Percentiles rank a stretch among this genome's conserved stretches.
Evolutionary conservation across 1,140 invertebrate genomes (phyloP).

Genomic region (Trichomalopsis sarcophagae): DNA sequence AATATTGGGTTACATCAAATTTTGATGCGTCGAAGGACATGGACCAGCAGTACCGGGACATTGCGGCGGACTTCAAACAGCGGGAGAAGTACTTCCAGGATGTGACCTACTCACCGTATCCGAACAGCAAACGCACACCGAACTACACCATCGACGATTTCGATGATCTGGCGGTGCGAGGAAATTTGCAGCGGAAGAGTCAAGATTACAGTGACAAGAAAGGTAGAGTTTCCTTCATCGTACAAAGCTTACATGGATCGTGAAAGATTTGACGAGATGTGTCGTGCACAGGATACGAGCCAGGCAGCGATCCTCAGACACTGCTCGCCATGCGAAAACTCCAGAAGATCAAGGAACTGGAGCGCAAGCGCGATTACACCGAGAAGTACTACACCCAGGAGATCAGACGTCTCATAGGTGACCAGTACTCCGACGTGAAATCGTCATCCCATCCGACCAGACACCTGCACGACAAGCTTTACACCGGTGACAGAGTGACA

Average conservation of each 20-base stretch:
- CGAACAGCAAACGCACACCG: neutral
- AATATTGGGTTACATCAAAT: neutral
- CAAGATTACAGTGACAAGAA: conserved; percentile 11
- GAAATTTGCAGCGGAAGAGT: neutral
- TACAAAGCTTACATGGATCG: neutral
- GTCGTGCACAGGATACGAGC: neutral
- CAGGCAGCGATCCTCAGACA: conserved; percentile 33
- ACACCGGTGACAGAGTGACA: neutral
- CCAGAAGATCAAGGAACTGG: conserved; percentile 53
- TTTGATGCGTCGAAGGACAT: neutral
- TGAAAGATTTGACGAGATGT: neutral
- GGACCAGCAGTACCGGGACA: neutral
- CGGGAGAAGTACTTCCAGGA: conserved; percentile 5
- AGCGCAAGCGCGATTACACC: conserved; percentile 51
- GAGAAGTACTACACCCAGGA: conserved; percentile 58
- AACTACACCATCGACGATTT: neutral
- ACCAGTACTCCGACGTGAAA: neutral
- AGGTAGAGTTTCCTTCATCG: neutral
- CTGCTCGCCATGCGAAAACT: conserved; percentile 52
- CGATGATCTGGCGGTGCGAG: neutral
- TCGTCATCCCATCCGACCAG: neutral
- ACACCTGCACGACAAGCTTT: neutral
- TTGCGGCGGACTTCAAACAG: neutral
- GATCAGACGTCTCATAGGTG: conserved; percentile 55
- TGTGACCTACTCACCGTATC: neutral